Evolutionary conservation across 2,797 vertebrate species (phyloP).

Genomic region (Rhodeus uyekii): DNA sequence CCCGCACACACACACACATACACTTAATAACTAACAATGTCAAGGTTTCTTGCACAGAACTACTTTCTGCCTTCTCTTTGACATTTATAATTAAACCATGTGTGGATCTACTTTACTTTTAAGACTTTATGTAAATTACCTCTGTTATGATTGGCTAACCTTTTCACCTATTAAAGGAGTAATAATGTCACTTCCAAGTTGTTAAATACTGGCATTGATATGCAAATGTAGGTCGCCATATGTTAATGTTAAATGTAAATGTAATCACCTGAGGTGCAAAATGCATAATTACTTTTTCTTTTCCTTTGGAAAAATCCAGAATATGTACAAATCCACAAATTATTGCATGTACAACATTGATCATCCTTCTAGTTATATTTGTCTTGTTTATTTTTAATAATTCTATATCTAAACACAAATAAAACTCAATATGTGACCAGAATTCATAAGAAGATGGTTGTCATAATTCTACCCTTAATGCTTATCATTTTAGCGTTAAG

Average conservation of each 20-base stretch:
- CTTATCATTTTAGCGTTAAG: not conserved
- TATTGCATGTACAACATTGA: not conserved
- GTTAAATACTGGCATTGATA: not conserved
- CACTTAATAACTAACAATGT: not conserved
- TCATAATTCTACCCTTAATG: not conserved
- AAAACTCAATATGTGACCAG: not conserved
- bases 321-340: not conserved
- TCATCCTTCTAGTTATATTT: not conserved
- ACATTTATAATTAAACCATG: not conserved
- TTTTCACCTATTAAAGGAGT: slow-evolving; percentile 10
- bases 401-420: not conserved
- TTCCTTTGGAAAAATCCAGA: not conserved
- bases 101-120: not conserved
- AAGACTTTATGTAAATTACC: slow-evolving; percentile 1
- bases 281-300: not conserved
- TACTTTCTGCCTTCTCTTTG: no score
- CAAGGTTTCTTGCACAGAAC: not conserved
- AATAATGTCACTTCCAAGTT: not conserved
- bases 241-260: slow-evolving; percentile 8
- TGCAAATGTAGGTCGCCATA: not conserved
- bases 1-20: not conserved
- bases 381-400: not conserved
- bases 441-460: not conserved
- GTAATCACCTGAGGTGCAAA: not conserved
- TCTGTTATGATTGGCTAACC: not conserved